A percentile compares a stretch with the other conserved stretches of the same genome.
Evolutionary conservation across 2,113 vertebrate species (phyloP).

Genomic region (Trachemys scripta): DNA sequence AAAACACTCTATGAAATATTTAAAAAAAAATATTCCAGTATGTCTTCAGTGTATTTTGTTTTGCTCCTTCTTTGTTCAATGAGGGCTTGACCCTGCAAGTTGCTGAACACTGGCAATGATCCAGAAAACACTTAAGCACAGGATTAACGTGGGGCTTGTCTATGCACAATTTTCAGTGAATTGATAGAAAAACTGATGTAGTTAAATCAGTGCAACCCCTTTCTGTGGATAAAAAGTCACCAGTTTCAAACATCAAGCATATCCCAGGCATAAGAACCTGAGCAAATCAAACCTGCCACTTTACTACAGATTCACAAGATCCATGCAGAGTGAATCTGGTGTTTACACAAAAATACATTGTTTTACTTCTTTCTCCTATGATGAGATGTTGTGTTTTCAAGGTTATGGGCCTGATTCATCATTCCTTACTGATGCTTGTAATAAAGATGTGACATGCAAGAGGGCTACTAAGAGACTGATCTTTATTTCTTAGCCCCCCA

Average conservation of each 20-base stretch:
- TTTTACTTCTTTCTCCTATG: not conserved
- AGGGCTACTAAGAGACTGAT: not conserved
- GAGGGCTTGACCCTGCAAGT: not conserved
- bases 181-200: not conserved
- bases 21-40: not conserved
- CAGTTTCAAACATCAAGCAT: not conserved
- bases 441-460: not conserved
- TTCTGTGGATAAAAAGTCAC: not conserved
- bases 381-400: not conserved
- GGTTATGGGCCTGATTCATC: not conserved
- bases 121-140: not conserved
- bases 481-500: not conserved
- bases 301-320: not conserved
- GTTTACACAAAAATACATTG: not conserved
- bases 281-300: not conserved
- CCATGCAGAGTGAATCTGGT: not conserved
- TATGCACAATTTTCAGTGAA: not conserved
- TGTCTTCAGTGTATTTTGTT: not conserved
- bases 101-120: not conserved
- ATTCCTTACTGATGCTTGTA: not conserved
- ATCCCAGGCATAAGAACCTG: not conserved
- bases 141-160: slow-evolving; percentile 11
- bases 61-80: not conserved
- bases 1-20: not conserved
- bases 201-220: not conserved